These are phyloP conservation scores for Perizoma affinitatum DNA, from an alignment of 2,888 invertebrate genomes.

Conservation along the genomic window DNA sequence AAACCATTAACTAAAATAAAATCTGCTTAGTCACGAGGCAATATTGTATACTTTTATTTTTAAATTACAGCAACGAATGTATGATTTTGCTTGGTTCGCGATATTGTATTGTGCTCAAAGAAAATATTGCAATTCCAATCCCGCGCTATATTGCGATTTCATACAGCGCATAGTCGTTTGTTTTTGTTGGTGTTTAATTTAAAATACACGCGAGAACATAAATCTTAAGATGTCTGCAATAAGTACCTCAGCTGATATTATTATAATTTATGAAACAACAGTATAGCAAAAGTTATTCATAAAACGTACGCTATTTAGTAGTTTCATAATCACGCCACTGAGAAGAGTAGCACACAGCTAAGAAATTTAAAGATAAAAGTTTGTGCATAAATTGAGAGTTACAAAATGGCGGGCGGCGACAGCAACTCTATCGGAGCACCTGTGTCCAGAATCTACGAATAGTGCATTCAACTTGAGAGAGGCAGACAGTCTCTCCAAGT, in stretches of 20 bases:
- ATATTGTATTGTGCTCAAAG: slow-evolving; percentile 61
- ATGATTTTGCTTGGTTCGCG: slow-evolving; percentile 46
- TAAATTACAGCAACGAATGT: slow-evolving; percentile 42
- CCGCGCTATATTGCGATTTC: slow-evolving; percentile 57
- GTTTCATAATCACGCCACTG: slow-evolving; percentile 36
- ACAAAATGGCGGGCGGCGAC: slow-evolving; percentile 52
- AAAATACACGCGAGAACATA: neutral
- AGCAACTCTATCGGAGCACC: slow-evolving; percentile 66
- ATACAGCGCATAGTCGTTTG: slow-evolving; percentile 50
- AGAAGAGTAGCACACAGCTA: slow-evolving; percentile 38
- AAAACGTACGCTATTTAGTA: slow-evolving; percentile 8
- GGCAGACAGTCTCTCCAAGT: slow-evolving; percentile 61
- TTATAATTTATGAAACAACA: too few relatives aligned
- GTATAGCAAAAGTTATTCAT: too few relatives aligned
- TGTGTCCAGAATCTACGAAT: slow-evolving; percentile 64
- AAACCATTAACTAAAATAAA: neutral
- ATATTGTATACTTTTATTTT: slow-evolving; percentile 39
- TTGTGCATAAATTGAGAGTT: slow-evolving; percentile 66
- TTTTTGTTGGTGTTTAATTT: slow-evolving; percentile 34
- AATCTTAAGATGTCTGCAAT: neutral
- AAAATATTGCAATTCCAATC: slow-evolving; percentile 59
- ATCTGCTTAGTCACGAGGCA: neutral
- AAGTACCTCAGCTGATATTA: neutral
- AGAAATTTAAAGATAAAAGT: slow-evolving; percentile 51
- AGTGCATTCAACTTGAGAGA: slow-evolving; percentile 65